Evolutionary conservation across 2,113 vertebrate genomes (phyloP).

Genomic region (Gadus chalcogrammus): DNA sequence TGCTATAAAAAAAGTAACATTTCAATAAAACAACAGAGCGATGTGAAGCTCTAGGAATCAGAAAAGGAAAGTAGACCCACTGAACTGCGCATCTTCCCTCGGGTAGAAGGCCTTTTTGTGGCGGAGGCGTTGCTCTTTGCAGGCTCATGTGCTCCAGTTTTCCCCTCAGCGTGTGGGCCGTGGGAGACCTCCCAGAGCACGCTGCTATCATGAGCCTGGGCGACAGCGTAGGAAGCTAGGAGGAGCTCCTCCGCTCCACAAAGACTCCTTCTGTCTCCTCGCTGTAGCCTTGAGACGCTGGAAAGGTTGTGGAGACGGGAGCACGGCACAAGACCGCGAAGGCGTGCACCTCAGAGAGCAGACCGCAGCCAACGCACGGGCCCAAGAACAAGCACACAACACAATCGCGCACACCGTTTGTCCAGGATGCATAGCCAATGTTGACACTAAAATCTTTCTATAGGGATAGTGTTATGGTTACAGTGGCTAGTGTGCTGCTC

Average conservation of each 20-base stretch:
- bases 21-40: no score
- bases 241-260: conserved; percentile 50
- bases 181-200: conserved; percentile 43
- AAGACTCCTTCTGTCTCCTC: conserved; percentile 59
- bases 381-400: not conserved
- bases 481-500: no score
- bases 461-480: no score
- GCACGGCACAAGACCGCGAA: conserved; percentile 46
- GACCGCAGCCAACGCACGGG: no score
- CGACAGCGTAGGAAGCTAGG: not conserved
- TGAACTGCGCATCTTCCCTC: no score
- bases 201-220: conserved; percentile 69
- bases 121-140: not conserved
- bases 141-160: not conserved
- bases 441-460: no score
- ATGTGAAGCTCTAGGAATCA: no score
- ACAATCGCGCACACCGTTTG: not conserved
- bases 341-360: not conserved
- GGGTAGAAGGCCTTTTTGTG: not conserved
- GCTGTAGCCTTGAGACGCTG: conserved; percentile 48
- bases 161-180: conserved; percentile 25
- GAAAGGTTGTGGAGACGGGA: conserved; percentile 58
- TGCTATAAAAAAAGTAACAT: no score
- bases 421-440: no score
- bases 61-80: no score